Conservation (phyloP, 1,140 invertebrate species). For the Drosophila sechellia region DNA sequence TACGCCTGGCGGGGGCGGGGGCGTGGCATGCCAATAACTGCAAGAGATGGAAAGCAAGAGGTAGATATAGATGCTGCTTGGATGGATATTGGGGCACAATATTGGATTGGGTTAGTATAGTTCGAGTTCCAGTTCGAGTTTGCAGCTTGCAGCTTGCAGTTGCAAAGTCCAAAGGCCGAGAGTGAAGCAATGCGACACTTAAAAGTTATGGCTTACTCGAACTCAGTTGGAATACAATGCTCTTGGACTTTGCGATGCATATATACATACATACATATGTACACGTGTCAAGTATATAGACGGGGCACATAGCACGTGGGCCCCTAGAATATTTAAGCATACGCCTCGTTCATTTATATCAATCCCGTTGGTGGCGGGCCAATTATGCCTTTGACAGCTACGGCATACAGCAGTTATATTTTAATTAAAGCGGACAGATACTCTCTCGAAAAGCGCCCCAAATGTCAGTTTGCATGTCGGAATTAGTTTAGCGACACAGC, state of each 20-base stretch:
- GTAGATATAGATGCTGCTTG: neutral
- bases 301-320: no score
- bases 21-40: conserved; percentile 57
- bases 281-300: neutral
- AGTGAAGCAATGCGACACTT: conserved; percentile 51
- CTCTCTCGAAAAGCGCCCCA: neutral
- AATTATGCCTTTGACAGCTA: neutral
- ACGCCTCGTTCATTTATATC: neutral
- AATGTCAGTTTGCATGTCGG: neutral
- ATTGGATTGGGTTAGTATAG: neutral
- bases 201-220: conserved; percentile 52
- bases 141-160: conserved; percentile 1
- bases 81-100: neutral
- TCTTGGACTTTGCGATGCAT: conserved; percentile 2
- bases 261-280: neutral
- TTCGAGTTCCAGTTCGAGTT: conserved; percentile 19
- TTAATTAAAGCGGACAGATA: conserved; percentile 2
- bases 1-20: conserved; percentile 13
- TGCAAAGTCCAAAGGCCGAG: conserved; percentile 7
- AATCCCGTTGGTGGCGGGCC: neutral
- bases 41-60: conserved; percentile 22
- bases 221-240: conserved; percentile 10
- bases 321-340: neutral
- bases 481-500: neutral
- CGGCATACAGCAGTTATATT: neutral